Evolutionary conservation across 2,888 invertebrate genomes (phyloP).

Genomic region (Acleris laterana): DNA sequence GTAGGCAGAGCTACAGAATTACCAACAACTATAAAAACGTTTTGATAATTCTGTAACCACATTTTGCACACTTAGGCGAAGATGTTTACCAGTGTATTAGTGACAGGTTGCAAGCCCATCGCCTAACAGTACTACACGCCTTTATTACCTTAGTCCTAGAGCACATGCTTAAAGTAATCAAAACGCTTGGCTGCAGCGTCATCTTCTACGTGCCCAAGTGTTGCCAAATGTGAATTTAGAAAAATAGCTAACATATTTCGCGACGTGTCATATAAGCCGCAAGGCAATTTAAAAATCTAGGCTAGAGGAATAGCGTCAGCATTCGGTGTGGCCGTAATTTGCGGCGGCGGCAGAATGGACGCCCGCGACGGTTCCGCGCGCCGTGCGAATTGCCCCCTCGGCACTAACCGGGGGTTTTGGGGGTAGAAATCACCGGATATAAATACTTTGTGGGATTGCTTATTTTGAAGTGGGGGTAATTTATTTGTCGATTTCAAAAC

Average conservation of each 20-base stretch:
- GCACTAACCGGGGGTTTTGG: background rate
- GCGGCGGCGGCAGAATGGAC: constrained; percentile 17
- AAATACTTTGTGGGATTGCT: constrained; percentile 4
- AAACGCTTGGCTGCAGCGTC: no score
- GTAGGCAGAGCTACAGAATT: no score
- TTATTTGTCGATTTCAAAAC: no score
- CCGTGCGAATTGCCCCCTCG: background rate
- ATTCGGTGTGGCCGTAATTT: constrained; percentile 15
- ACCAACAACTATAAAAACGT: no score
- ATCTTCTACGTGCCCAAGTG: no score
- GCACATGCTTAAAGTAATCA: no score
- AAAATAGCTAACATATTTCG: background rate
- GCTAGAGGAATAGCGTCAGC: constrained; percentile 21
- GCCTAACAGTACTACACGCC: no score
- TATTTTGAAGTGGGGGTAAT: background rate
- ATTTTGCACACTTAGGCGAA: no score
- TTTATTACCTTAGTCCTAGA: no score
- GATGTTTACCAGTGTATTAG: no score
- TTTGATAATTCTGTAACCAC: no score
- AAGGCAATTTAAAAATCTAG: constrained; percentile 10
- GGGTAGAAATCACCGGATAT: background rate
- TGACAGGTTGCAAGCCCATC: no score
- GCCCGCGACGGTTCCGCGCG: constrained; percentile 9
- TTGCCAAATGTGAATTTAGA: background rate
- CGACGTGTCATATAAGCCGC: background rate